phyloP scores from a whole-genome alignment of 2,797 vertebrate species.

The Macrochelys suwanniensis region DNA sequence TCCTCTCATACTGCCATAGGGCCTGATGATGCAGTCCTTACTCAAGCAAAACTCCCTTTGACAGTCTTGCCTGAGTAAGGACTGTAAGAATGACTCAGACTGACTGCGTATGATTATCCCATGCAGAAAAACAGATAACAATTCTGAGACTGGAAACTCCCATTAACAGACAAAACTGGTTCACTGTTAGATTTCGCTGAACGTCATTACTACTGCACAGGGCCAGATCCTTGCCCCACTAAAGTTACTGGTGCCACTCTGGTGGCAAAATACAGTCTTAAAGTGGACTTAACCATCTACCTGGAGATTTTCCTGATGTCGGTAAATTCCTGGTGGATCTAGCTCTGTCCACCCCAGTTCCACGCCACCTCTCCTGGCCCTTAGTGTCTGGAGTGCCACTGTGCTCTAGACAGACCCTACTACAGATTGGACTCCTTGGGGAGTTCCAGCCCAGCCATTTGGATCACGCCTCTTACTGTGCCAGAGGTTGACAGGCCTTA shows the following conservation, averaged over 20 bases:
- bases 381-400: background rate
- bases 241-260: background rate
- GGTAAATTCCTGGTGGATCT: background rate
- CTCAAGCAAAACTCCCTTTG: background rate
- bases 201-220: background rate
- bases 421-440: conserved; percentile 8
- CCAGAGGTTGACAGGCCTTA: background rate
- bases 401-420: background rate
- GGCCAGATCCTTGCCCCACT: background rate
- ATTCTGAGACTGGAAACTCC: background rate
- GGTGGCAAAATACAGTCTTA: background rate
- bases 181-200: background rate
- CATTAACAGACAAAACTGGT: background rate
- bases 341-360: background rate
- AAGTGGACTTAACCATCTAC: background rate
- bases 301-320: background rate
- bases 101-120: background rate
- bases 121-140: background rate
- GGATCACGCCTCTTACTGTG: background rate
- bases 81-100: background rate
- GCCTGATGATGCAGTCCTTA: background rate
- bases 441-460: background rate
- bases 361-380: background rate
- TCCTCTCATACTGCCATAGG: background rate
- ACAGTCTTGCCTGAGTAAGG: background rate